phyloP scores from a whole-genome alignment of 2,888 invertebrate species.

The Tipula vernalis region DNA sequence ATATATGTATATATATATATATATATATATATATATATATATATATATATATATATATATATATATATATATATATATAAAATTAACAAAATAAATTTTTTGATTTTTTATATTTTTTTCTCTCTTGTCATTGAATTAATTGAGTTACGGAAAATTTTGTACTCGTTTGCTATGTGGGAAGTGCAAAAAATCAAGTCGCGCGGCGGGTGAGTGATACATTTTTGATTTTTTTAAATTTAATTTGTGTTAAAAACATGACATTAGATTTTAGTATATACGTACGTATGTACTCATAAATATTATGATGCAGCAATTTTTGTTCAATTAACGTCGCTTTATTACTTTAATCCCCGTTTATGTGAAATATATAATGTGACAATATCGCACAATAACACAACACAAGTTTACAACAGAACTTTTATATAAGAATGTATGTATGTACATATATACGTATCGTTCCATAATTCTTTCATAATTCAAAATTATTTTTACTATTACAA shows the following conservation, averaged over 20 bases:
- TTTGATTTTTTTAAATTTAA: not conserved
- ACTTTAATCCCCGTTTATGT: not conserved
- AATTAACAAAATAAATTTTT: not conserved
- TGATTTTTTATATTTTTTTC: not conserved
- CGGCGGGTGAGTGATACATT: not conserved
- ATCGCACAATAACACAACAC: not conserved
- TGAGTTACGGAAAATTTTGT: not conserved
- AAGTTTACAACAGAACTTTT: too few species aligned
- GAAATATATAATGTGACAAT: not conserved
- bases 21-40: not conserved
- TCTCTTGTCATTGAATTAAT: not conserved
- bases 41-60: not conserved
- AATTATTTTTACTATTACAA: not conserved
- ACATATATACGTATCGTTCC: too few species aligned
- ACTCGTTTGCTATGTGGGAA: not conserved
- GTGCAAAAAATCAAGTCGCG: not conserved
- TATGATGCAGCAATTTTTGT: not conserved
- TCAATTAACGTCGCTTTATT: not conserved
- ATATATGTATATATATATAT: not conserved
- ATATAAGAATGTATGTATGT: too few species aligned
- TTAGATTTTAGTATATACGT: not conserved
- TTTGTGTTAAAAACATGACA: not conserved
- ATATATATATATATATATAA: not conserved
- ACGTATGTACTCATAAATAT: not conserved
- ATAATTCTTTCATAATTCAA: too few species aligned